Base-by-base conservation (phyloP, 2,888 invertebrate genomes). In the Hypomecis atomaria region DNA sequence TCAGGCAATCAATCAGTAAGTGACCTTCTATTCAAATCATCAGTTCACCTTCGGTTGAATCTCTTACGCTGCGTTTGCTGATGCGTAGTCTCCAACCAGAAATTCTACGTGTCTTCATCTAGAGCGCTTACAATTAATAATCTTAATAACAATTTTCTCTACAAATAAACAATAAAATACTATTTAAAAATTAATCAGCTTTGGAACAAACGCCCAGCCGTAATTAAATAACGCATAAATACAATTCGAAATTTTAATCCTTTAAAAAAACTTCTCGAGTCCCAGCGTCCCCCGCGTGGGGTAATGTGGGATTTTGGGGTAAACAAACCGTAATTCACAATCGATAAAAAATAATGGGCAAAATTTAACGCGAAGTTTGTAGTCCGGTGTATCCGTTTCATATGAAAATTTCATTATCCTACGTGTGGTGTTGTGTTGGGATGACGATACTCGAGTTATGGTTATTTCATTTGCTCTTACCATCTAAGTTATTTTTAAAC, bases 371-470 rank as follows among this genome's bases (percentile, higher is more conserved):
- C 55, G 60, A 69, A 72, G 69, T 71, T 71, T 67, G 70, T 55
- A 70, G 71, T 71, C 73, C 75, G 71, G 64, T 55, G 73, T 73
- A 76, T 77, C 75, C 77, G 79, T 82, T 84, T 80, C 81, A 72
- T 83, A 84, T 87, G 85, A 87, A 88, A 87, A 89, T 88, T 87
- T 86, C 83, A 89, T 89, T 87, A 87, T 77, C 80, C 81, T 73
- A 69, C 80, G 77, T 76, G 74, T 72, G 70, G 63, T 60, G 55
- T 54, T 59, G 62, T 65, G 59, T 50, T 66, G 68, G 55, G 59
- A 69, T 48, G 68, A 58, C 45, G 67, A 56, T 65, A 50, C 37
- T 77, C 67, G 9, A 60, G 69, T 69, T 78, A 68, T 65, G 63
- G 76, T 64, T 56, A 5, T 0, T 10, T 58, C 44, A 67, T 79